Conservation (phyloP, 2,113 vertebrate genomes). For the Podarcis cretensis region DNA sequence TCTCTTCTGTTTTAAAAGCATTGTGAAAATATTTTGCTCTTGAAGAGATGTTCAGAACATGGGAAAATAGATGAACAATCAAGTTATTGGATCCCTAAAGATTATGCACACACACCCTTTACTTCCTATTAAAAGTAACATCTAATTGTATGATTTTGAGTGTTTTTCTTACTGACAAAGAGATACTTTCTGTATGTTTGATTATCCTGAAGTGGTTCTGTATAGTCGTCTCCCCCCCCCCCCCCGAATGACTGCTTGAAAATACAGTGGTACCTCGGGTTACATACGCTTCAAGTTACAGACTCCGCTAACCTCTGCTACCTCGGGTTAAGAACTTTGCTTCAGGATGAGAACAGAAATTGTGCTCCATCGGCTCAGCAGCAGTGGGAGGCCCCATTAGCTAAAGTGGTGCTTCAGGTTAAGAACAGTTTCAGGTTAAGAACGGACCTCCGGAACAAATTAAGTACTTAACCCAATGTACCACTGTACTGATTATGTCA, state of each 20-base stretch:
- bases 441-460: no score
- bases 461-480: no score
- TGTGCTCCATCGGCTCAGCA: no score
- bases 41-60: conserved; percentile 54
- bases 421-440: no score
- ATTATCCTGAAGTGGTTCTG: neutral
- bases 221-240: neutral
- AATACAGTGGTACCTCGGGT: neutral
- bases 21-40: conserved; percentile 49
- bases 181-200: conserved; percentile 1
- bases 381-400: no score
- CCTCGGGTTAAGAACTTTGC: no score
- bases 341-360: no score
- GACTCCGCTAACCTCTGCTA: no score
- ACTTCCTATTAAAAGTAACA: conserved; percentile 67
- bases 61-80: conserved; percentile 59
- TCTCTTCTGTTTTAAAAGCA: conserved; percentile 57
- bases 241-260: neutral
- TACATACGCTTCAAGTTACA: no score
- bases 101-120: conserved; percentile 19
- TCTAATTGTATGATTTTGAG: conserved; percentile 54
- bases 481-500: no score
- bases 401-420: no score
- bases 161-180: conserved; percentile 29
- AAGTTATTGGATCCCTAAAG: conserved; percentile 57